These are phyloP conservation scores for Varanus komodoensis DNA, from an alignment of 2,113 vertebrate species.

Conservation along the genomic window DNA sequence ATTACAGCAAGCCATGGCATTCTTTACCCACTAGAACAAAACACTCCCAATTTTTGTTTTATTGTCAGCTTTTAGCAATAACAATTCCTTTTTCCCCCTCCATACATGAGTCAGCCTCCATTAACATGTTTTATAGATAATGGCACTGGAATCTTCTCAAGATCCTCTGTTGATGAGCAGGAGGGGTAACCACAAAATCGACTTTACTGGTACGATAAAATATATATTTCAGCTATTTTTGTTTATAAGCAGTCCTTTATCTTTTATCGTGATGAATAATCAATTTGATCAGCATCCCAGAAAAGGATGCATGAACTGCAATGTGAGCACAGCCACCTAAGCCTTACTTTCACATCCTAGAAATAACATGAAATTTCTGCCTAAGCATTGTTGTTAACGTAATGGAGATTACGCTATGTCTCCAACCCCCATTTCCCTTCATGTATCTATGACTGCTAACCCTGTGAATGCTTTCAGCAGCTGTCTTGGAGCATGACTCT, in stretches of 20 bases:
- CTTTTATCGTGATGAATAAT: not conserved
- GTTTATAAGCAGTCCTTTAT: not conserved
- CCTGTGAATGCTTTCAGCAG: not conserved
- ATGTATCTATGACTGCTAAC: not conserved
- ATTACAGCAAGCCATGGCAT: not conserved
- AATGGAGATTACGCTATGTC: not conserved
- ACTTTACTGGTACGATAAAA: not conserved
- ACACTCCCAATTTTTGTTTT: slow-evolving; percentile 48
- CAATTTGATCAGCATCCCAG: not conserved
- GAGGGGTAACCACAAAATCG: not conserved
- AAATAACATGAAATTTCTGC: not conserved
- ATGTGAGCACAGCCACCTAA: not conserved
- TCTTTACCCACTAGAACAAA: not conserved
- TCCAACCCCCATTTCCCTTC: not conserved
- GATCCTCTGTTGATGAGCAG: not conserved
- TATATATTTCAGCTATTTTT: not conserved
- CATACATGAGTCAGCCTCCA: slow-evolving; percentile 32
- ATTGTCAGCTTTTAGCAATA: slow-evolving; percentile 41
- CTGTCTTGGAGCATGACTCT: not conserved
- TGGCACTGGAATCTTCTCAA: slow-evolving; percentile 43
- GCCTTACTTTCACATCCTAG: not conserved
- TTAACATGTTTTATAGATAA: slow-evolving; percentile 54
- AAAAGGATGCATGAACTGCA: not conserved
- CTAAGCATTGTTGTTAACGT: not conserved
- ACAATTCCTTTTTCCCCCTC: slow-evolving; percentile 44